Conservation (phyloP, 2,113 vertebrate species). For the Bubo blakistoni region DNA sequence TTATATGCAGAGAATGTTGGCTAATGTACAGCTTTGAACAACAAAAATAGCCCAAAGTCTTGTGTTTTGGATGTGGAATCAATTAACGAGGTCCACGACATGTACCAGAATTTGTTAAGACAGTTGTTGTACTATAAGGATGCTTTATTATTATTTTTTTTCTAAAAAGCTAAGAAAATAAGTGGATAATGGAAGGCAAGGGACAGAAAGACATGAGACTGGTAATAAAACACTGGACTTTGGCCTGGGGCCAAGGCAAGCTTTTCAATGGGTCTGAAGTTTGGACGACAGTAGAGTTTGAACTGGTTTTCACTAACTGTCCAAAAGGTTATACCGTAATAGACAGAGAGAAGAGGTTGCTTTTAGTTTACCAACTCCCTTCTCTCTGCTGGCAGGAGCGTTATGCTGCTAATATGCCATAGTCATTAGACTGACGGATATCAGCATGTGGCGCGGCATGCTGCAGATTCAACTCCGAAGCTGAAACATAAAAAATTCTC, state of each 20-base stretch:
- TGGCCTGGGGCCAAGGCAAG: constrained; percentile 26
- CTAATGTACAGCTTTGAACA: constrained; percentile 31
- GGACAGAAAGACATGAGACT: constrained; percentile 32
- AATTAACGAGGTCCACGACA: constrained; percentile 40
- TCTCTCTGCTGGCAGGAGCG: not conserved
- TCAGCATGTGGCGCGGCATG: not conserved
- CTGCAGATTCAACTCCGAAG: not conserved
- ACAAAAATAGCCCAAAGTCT: constrained; percentile 50
- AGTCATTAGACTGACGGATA: not conserved
- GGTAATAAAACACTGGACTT: constrained; percentile 25
- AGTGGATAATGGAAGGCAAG: not conserved
- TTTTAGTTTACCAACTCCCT: constrained; percentile 15
- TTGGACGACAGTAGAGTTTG: constrained; percentile 22
- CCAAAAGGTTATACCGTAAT: not conserved
- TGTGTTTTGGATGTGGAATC: constrained; percentile 57
- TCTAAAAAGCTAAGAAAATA: constrained; percentile 28
- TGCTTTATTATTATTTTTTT: not conserved
- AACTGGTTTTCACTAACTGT: constrained; percentile 15
- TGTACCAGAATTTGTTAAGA: not conserved
- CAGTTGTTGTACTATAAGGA: not conserved
- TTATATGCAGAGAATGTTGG: constrained; percentile 44
- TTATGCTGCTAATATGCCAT: not conserved
- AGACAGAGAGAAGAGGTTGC: not conserved
- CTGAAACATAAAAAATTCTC: not conserved
- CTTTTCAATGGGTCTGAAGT: constrained; percentile 43